phyloP scores from a whole-genome alignment of 2,113 vertebrate species.

The Chloropsis hardwickii region DNA sequence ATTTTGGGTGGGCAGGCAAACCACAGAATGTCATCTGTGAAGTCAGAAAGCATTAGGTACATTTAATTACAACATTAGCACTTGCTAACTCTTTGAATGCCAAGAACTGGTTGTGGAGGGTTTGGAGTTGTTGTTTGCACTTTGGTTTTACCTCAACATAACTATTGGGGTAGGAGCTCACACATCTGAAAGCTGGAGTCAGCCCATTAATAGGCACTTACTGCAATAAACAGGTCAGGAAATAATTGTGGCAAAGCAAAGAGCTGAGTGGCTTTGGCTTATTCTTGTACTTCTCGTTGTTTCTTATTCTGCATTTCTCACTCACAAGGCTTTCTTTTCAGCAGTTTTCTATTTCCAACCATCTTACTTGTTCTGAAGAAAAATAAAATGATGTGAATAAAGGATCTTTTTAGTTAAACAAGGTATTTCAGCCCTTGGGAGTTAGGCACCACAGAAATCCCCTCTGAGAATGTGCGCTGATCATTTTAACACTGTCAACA shows the following conservation, averaged over 20 bases:
- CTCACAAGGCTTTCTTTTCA: neutral
- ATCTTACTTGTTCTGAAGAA: neutral
- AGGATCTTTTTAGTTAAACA: neutral
- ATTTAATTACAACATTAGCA: conserved; percentile 36
- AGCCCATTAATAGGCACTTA: neutral
- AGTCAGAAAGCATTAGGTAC: conserved; percentile 28
- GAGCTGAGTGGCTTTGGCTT: neutral
- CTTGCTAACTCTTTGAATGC: conserved; percentile 31
- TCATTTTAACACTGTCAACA: neutral
- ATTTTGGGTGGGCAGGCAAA: conserved; percentile 33
- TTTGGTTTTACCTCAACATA: neutral
- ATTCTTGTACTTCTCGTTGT: neutral
- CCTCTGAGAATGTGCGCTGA: neutral
- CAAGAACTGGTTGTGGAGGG: conserved; percentile 18
- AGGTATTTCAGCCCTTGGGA: neutral
- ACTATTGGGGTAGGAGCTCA: neutral
- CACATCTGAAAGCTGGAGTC: neutral
- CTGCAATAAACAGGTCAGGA: conserved; percentile 47
- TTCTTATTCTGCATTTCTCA: neutral
- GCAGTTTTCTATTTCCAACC: neutral
- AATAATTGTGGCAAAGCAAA: conserved; percentile 34
- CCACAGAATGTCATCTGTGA: conserved; percentile 54
- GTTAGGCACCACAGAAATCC: neutral
- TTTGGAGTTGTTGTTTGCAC: neutral
- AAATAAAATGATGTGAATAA: neutral